A percentile compares a stretch with the other conserved stretches of the same genome.
These are phyloP conservation scores for Pseudeuparius sepicola DNA, from an alignment of 2,888 invertebrate genomes.

Conservation along the genomic window DNA sequence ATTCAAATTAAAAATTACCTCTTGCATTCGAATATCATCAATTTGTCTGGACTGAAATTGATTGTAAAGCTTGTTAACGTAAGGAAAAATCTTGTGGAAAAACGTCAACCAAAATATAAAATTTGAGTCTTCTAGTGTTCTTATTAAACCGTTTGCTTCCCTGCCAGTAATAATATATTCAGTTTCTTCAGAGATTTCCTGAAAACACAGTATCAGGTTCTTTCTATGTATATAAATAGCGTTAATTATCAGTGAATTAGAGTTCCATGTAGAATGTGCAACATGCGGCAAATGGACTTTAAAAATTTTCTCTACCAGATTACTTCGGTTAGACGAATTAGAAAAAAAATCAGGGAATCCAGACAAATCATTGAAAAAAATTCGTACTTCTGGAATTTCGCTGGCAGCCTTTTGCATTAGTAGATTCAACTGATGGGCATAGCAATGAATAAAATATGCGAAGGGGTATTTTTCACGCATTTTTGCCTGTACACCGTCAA, in stretches of 20 bases:
- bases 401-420: constrained; percentile 18
- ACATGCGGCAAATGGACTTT: constrained; percentile 10
- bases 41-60: constrained; percentile 11
- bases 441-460: constrained; percentile 21
- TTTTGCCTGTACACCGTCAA: constrained; percentile 18
- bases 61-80: constrained; percentile 13
- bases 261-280: constrained; percentile 10
- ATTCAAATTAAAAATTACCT: constrained; percentile 8
- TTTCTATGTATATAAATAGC: constrained; percentile 12
- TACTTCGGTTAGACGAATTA: constrained; percentile 10
- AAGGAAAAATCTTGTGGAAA: constrained; percentile 15
- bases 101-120: constrained; percentile 17
- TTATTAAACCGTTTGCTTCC: constrained; percentile 12
- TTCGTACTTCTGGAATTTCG: constrained; percentile 14
- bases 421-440: constrained; percentile 19
- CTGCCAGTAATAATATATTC: constrained; percentile 12
- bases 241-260: constrained; percentile 12
- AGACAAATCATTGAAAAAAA: constrained; percentile 11
- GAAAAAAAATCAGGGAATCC: constrained; percentile 16
- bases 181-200: constrained; percentile 10
- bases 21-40: constrained; percentile 11
- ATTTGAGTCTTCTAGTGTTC: constrained; percentile 12
- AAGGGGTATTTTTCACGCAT: constrained; percentile 16
- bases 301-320: constrained; percentile 13
- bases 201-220: constrained; percentile 9